phyloP scores from a whole-genome alignment of 1,140 invertebrate genomes.

The Hypsibius dujardini region DNA sequence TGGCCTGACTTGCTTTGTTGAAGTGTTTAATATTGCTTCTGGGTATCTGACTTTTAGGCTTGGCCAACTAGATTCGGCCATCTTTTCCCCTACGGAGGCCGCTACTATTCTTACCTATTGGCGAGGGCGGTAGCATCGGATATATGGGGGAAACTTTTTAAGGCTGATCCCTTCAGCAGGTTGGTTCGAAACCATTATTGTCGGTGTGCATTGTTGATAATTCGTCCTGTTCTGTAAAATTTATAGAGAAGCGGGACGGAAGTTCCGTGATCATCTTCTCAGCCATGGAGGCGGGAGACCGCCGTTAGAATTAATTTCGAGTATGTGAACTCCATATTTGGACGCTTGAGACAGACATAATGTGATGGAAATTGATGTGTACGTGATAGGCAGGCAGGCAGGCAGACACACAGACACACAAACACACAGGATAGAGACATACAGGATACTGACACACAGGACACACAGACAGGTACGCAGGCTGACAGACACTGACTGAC shows the following conservation, averaged over 20 bases:
- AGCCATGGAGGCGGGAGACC: slow-evolving; percentile 72
- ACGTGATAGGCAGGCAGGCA: too few relatives aligned
- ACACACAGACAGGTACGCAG: too few relatives aligned
- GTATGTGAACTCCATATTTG: slow-evolving; percentile 22
- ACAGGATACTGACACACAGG: too few relatives aligned
- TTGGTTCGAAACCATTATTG: slow-evolving; percentile 23
- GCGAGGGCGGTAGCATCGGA: slow-evolving; percentile 75
- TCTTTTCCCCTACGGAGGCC: slow-evolving; percentile 87
- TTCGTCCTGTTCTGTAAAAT: slow-evolving; percentile 24
- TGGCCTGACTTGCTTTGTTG: too few relatives aligned
- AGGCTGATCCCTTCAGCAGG: slow-evolving; percentile 58
- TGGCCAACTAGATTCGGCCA: slow-evolving; percentile 93
- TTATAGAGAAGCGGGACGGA: slow-evolving; percentile 58
- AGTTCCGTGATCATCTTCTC: slow-evolving; percentile 39
- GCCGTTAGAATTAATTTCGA: slow-evolving; percentile 46
- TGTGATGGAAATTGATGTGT: too few relatives aligned
- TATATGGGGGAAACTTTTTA: slow-evolving; percentile 79
- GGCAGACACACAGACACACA: too few relatives aligned
- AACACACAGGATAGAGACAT: too few relatives aligned
- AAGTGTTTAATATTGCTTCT: too few relatives aligned
- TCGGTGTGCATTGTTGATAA: too few relatives aligned
- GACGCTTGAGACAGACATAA: background rate
- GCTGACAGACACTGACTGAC: too few relatives aligned
- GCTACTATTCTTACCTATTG: slow-evolving; percentile 92
- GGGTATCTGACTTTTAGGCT: slow-evolving; percentile 35